A percentile compares a stretch with the other conserved stretches of the same genome.
These are phyloP conservation scores for Pitta sordida DNA, from an alignment of 2,113 vertebrate species.

Conservation along the genomic window DNA sequence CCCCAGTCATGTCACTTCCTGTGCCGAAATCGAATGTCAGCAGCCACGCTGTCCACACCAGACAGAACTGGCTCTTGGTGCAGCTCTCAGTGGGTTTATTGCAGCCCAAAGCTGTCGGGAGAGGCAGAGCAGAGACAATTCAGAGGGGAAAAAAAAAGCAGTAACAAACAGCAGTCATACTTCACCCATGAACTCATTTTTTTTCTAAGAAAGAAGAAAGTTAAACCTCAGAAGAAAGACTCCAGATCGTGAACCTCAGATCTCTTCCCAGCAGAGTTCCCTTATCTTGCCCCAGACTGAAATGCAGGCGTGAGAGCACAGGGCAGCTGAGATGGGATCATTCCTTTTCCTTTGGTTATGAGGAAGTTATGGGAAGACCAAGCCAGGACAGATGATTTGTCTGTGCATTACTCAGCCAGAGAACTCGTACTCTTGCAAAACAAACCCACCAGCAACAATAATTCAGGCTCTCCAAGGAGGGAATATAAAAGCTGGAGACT, in stretches of 20 bases:
- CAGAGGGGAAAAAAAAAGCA: not conserved
- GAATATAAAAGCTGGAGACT: not conserved
- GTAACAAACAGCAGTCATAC: not conserved
- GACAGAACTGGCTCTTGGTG: not conserved
- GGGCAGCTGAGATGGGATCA: not conserved
- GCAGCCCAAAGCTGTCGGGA: not conserved
- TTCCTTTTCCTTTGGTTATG: not conserved
- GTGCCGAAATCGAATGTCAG: not conserved
- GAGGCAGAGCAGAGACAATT: not conserved
- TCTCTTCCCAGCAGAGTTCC: not conserved
- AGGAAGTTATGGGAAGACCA: not conserved
- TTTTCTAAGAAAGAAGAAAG: not conserved
- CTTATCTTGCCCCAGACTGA: not conserved
- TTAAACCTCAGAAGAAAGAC: not conserved
- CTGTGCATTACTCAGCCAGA: not conserved
- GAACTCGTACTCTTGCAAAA: constrained; percentile 30
- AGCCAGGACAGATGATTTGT: constrained; percentile 24
- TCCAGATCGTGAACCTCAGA: not conserved
- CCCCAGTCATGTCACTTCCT: constrained; percentile 26
- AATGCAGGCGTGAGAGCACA: not conserved
- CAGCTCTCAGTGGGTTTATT: not conserved
- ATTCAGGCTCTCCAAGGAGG: not conserved
- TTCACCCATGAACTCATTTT: not conserved
- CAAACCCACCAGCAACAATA: constrained; percentile 32
- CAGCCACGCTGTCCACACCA: not conserved